Percentiles rank a stretch among this genome's conserved stretches.
Conservation (phyloP, 2,113 vertebrate species). For the Cyprinus carpio region DNA sequence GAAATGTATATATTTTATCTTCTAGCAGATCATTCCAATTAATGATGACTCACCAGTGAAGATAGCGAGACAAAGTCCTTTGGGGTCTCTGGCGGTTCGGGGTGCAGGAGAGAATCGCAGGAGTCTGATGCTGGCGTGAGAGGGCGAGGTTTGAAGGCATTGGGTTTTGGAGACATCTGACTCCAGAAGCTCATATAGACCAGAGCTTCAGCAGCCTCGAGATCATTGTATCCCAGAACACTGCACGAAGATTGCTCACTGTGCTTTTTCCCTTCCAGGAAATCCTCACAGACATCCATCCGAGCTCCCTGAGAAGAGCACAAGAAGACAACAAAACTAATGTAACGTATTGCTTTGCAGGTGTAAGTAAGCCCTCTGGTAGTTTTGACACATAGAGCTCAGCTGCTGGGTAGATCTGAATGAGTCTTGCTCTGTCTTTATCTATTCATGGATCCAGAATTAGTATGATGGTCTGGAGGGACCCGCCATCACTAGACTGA, state of each 20-base stretch:
- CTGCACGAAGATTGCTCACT: slow-evolving; percentile 82
- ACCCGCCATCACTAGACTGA: slow-evolving; percentile 57
- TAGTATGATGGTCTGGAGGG: slow-evolving; percentile 48
- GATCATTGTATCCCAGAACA: slow-evolving; percentile 88
- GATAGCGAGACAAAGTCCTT: slow-evolving; percentile 90
- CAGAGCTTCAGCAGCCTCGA: slow-evolving; percentile 92
- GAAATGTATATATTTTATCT: background rate
- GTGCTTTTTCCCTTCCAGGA: slow-evolving; percentile 82
- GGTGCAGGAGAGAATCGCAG: slow-evolving; percentile 81
- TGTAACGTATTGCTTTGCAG: background rate
- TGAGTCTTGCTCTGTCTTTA: slow-evolving; percentile 4
- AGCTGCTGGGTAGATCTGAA: background rate
- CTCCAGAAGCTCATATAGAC: slow-evolving; percentile 98
- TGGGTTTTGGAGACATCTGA: slow-evolving; percentile 77
- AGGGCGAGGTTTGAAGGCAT: slow-evolving; percentile 79
- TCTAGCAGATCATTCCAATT: background rate
- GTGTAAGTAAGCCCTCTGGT: background rate
- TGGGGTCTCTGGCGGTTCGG: slow-evolving; percentile 73
- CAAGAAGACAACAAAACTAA: background rate
- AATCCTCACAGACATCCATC: slow-evolving; percentile 80
- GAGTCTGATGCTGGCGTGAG: slow-evolving; percentile 94
- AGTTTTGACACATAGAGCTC: background rate
- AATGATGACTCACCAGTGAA: slow-evolving; percentile 81
- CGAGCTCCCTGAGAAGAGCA: slow-evolving; percentile 75
- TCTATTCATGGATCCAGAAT: slow-evolving; percentile 33